Conservation (phyloP, 1,140 invertebrate genomes). For the Cydia amplana region DNA sequence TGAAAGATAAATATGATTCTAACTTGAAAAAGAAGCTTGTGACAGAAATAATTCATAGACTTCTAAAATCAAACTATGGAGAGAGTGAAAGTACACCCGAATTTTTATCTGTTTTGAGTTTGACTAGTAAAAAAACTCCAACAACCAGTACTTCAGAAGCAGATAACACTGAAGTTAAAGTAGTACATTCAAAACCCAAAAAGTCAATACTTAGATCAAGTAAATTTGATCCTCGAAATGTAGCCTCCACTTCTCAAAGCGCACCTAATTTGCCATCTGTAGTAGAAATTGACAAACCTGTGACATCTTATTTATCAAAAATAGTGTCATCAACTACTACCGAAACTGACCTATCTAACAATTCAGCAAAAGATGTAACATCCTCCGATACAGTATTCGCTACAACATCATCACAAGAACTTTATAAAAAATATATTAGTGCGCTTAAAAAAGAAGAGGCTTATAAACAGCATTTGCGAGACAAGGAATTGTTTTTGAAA, state of each 20-base stretch:
- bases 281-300: conserved; percentile 49
- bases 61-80: conserved; percentile 66
- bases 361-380: conserved; percentile 57
- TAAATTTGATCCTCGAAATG: conserved; percentile 59
- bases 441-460: conserved; percentile 66
- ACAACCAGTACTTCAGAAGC: conserved; percentile 68
- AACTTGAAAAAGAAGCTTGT: conserved; percentile 67
- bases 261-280: conserved; percentile 62
- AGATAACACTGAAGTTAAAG: conserved; percentile 50
- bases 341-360: conserved; percentile 59
- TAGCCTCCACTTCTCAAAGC: conserved; percentile 71
- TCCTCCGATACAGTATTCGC: conserved; percentile 50
- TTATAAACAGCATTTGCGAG: conserved; percentile 65
- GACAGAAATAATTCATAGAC: conserved; percentile 68
- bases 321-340: conserved; percentile 51
- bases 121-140: conserved; percentile 57
- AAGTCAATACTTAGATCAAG: conserved; percentile 67
- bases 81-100: conserved; percentile 67
- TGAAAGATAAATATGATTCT: conserved; percentile 54
- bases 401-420: conserved; percentile 69
- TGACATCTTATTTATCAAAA: conserved; percentile 45
- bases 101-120: conserved; percentile 66
- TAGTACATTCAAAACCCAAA: conserved; percentile 52
- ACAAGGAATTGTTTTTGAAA: conserved; percentile 66
- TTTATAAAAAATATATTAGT: conserved; percentile 71